Conservation (phyloP, 1,140 invertebrate species). For the Procambarus virginalis region DNA sequence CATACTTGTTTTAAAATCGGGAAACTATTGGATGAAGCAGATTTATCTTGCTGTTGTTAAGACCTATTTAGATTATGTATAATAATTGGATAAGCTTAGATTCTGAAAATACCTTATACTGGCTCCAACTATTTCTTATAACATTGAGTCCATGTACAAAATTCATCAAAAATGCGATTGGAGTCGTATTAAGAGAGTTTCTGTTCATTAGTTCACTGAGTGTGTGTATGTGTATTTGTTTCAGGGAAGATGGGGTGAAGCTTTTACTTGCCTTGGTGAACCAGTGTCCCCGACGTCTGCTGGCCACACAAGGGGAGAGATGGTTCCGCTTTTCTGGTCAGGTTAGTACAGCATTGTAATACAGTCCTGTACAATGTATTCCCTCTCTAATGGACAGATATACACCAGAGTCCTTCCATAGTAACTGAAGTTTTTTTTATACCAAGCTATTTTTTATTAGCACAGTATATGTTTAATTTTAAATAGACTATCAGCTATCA, state of each 20-base stretch:
- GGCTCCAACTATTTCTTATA: background rate
- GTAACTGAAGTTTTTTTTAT: too few species aligned
- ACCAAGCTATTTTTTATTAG: too few species aligned
- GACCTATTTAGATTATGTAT: background rate
- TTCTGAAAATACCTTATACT: background rate
- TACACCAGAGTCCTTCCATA: too few species aligned
- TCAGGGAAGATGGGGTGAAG: slow-evolving; percentile 23
- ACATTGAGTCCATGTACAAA: background rate
- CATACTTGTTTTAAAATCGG: too few species aligned
- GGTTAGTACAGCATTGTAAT: background rate
- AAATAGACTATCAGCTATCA: background rate
- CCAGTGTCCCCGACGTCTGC: background rate
- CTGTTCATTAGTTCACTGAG: background rate
- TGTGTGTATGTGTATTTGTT: background rate
- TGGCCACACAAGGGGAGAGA: slow-evolving; percentile 8
- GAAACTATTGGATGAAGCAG: too few species aligned
- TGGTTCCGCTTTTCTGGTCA: slow-evolving; percentile 19
- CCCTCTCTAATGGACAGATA: too few species aligned
- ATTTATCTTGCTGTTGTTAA: background rate
- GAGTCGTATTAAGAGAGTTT: background rate
- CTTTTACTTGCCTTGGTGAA: background rate
- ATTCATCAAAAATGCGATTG: background rate
- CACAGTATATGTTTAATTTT: background rate
- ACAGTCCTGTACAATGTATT: background rate
- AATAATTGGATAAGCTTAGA: background rate